A percentile compares a stretch with the other conserved stretches of the same genome.
Evolutionary conservation across 2,888 invertebrate species (phyloP).

Genomic region (Mesorhabditis spiculigera): DNA sequence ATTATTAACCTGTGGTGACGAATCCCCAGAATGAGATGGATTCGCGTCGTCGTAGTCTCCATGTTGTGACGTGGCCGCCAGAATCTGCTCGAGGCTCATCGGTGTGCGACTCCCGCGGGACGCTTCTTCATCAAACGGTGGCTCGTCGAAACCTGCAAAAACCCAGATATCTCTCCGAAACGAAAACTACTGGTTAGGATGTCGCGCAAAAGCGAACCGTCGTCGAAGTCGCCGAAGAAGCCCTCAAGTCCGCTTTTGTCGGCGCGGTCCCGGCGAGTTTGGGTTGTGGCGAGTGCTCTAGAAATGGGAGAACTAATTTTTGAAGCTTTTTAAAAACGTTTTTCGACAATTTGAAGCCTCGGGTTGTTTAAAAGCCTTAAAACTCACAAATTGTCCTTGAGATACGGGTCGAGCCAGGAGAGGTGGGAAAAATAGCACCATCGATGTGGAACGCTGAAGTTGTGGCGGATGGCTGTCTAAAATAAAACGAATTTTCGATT

Average conservation of each 20-base stretch:
- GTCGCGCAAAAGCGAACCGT: too few relatives aligned
- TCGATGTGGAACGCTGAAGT: slow-evolving; percentile 35
- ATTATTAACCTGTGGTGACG: slow-evolving; percentile 8
- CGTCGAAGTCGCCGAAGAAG: too few relatives aligned
- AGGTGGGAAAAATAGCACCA: slow-evolving; percentile 49
- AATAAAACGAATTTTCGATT: neutral
- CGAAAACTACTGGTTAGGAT: too few relatives aligned
- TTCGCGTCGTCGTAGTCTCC: neutral
- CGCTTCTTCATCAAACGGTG: neutral
- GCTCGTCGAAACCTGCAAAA: slow-evolving; percentile 3
- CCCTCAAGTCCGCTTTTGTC: too few relatives aligned
- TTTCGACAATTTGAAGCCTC: slow-evolving; percentile 4
- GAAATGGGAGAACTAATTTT: too few relatives aligned
- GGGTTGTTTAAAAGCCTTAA: slow-evolving; percentile 7
- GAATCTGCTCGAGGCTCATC: slow-evolving; percentile 1
- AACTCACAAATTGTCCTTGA: slow-evolving; percentile 43
- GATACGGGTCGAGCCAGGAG: slow-evolving; percentile 53
- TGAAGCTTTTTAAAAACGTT: too few relatives aligned
- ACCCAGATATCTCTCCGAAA: too few relatives aligned
- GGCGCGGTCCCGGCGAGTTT: neutral
- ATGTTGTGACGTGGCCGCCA: neutral
- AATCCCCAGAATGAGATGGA: neutral
- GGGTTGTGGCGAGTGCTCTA: too few relatives aligned
- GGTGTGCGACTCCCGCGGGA: neutral
- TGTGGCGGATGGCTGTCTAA: slow-evolving; percentile 35